A percentile compares a stretch with the other conserved stretches of the same genome.
Evolutionary conservation across 2,113 vertebrate species (phyloP).

Genomic region (Sebastes schlegelii): DNA sequence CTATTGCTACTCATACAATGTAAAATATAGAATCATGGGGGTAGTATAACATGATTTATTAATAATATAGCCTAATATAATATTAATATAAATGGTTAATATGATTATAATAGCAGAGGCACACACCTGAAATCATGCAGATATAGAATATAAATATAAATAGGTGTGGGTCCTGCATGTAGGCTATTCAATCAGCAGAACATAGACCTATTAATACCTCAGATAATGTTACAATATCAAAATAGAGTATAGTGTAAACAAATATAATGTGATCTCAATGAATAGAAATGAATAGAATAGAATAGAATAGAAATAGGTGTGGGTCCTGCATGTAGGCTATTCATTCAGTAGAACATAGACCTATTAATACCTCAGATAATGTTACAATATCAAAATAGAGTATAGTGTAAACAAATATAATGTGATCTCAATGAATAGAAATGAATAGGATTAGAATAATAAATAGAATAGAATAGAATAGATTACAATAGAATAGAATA

Average conservation of each 20-base stretch:
- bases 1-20: neutral
- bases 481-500: neutral
- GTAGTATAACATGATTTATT: neutral
- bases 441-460: too few species aligned
- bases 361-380: neutral
- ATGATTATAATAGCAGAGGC: neutral
- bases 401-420: neutral
- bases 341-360: neutral
- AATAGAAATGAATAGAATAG: neutral
- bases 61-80: neutral
- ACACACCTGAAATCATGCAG: neutral
- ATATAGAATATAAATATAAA: neutral
- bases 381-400: neutral
- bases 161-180: neutral
- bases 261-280: neutral
- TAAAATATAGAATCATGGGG: neutral
- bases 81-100: neutral
- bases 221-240: neutral
- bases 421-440: neutral
- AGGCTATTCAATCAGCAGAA: neutral
- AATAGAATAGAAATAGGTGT: constrained; percentile 12
- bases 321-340: neutral
- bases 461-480: neutral
- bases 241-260: neutral
- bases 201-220: neutral